Percentiles rank a stretch among this genome's conserved stretches.
phyloP scores from a whole-genome alignment of 2,797 vertebrate genomes.

The Lates japonicus region DNA sequence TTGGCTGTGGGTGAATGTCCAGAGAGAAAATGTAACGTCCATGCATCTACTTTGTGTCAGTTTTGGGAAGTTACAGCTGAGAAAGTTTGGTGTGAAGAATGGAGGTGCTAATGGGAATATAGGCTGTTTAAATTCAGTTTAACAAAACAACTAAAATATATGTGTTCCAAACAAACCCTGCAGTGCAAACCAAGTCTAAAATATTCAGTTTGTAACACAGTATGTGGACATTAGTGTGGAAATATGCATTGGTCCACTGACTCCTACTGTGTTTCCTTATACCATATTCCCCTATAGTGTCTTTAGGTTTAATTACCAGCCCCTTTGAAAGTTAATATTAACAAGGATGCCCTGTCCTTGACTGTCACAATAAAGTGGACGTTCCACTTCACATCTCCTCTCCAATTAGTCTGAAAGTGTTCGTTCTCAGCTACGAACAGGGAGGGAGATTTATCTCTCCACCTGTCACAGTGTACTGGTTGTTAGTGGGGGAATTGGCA shows the following conservation, averaged over 20 bases:
- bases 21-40: not conserved
- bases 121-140: not conserved
- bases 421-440: conserved; percentile 12
- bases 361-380: conserved; percentile 38
- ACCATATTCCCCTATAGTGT: not conserved
- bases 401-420: conserved; percentile 65
- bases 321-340: conserved; percentile 31
- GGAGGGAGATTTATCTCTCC: conserved; percentile 34
- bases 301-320: conserved; percentile 20
- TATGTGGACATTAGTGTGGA: not conserved
- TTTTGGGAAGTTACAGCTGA: not conserved
- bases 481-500: conserved; percentile 8
- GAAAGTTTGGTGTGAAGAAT: not conserved
- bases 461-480: conserved; percentile 30
- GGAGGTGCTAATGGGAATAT: not conserved
- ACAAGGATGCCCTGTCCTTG: conserved; percentile 41
- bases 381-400: conserved; percentile 26
- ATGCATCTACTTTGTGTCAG: not conserved
- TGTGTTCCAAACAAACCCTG: not conserved
- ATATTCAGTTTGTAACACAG: not conserved
- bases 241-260: not conserved
- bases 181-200: not conserved
- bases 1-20: not conserved
- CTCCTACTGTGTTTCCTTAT: no score
- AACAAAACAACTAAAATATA: not conserved